A percentile compares a stretch with the other conserved stretches of the same genome.
phyloP scores from a whole-genome alignment of 2,888 invertebrate species.

The Trichogramma evanescens region DNA sequence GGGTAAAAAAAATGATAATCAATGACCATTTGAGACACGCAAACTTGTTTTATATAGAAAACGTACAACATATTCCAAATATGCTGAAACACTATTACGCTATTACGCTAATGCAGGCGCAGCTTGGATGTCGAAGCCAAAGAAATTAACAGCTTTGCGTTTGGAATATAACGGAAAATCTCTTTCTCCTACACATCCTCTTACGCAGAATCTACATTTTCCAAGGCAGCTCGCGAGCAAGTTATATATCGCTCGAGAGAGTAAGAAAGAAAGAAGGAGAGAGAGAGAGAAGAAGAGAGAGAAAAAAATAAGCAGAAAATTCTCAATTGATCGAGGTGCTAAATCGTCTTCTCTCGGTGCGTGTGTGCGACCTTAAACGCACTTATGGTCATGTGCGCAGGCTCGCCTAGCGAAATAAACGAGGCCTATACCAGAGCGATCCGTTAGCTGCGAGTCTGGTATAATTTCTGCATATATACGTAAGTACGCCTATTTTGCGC shows the following conservation, averaged over 20 bases:
- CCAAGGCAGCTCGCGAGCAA: not conserved
- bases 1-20: too few relatives aligned
- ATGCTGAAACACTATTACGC: too few relatives aligned
- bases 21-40: too few relatives aligned
- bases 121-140: too few relatives aligned
- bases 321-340: conserved; percentile 7
- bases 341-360: conserved; percentile 3
- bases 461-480: not conserved
- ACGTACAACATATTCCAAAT: too few relatives aligned
- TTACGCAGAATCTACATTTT: not conserved
- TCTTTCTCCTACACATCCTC: not conserved
- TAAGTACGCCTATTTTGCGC: too few relatives aligned
- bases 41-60: too few relatives aligned
- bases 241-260: conserved; percentile 3
- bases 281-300: not conserved
- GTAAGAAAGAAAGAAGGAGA: not conserved
- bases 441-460: not conserved
- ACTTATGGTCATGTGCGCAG: conserved; percentile 6
- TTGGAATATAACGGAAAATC: not conserved
- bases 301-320: conserved; percentile 8
- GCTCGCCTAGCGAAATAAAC: not conserved
- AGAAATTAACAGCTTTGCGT: too few relatives aligned
- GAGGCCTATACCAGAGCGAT: conserved; percentile 2
- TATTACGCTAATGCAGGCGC: too few relatives aligned
- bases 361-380: conserved; percentile 8